A percentile compares a stretch with the other conserved stretches of the same genome.
Evolutionary conservation across 2,888 invertebrate genomes (phyloP).

Genomic region (Tryphoninae sp.): DNA sequence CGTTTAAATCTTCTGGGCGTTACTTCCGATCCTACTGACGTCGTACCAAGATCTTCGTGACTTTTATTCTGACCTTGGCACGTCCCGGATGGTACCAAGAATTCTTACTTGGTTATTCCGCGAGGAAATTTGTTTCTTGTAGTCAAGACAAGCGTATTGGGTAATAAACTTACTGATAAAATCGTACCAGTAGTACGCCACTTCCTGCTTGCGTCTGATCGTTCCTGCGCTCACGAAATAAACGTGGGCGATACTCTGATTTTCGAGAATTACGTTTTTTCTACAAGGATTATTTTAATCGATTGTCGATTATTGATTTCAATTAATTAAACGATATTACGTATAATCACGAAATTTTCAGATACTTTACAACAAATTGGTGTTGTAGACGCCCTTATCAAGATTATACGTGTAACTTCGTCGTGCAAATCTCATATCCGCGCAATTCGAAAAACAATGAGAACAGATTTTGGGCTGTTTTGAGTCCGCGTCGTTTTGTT

Average conservation of each 20-base stretch:
- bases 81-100: too few species aligned
- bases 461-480: background rate
- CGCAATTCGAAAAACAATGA: background rate
- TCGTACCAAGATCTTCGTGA: too few species aligned
- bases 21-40: background rate
- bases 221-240: conserved; percentile 74
- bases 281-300: conserved; percentile 65
- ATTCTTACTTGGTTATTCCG: background rate
- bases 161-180: conserved; percentile 76
- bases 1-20: background rate
- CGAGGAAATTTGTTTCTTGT: background rate
- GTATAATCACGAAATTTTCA: too few species aligned
- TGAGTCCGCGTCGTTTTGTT: background rate
- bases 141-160: background rate
- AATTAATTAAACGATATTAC: too few species aligned
- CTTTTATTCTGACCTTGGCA: too few species aligned
- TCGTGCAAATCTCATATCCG: background rate
- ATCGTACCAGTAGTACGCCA: conserved; percentile 78
- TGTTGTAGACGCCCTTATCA: background rate
- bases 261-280: conserved; percentile 62
- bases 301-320: background rate
- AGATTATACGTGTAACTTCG: background rate
- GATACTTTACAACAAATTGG: background rate
- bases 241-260: conserved; percentile 76
- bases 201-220: conserved; percentile 75